Base-by-base conservation (phyloP, 2,888 invertebrate genomes). In the Amorpha juglandis region DNA sequence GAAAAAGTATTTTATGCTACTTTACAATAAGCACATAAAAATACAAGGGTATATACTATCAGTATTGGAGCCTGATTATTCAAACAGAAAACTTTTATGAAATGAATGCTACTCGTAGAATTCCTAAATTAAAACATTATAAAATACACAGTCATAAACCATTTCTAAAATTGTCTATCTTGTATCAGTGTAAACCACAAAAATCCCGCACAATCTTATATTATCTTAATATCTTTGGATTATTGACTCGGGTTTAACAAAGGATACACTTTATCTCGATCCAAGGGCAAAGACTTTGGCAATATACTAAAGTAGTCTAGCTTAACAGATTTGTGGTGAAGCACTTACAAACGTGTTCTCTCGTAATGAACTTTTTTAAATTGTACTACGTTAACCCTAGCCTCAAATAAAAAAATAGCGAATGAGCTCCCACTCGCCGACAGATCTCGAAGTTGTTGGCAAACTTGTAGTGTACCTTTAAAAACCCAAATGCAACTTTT, bases 201-300 rank as follows among this genome's bases (percentile, higher is more conserved):
- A 58, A 16, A 58, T 19, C 38, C 12, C 42, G 19, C 35, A n/a
- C 38, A 12, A 42, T n/a, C n/a, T n/a, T n/a, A n/a, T n/a, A n/a
- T n/a, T n/a, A n/a, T n/a, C n/a, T n/a, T n/a, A 42, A 58, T 58
- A 42, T 58, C 38, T 38, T 35, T 4, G 42, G 58, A 58, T 58
- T 58, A 58, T 58, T 42, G 19, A 58, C 58, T 58, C 16, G 58
- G 19, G 12, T 42, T 38, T 42, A 58, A 58, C 58, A 58, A 58
- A 58, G 58, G 19, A 58, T 58, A 58, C 58, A 58, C 58, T 42
- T 58, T 58, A 58, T 58, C 19, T 58, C 35, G 55, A 55, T 55
- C 58, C 58, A 58, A 38, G 58, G 58, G 38, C 58, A 14, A 38
- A 38, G 42, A 58, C 58, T 19, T 58, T 21, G 38, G 42, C 19